Conservation (phyloP, 1,140 invertebrate genomes). For the Drosophila lini region DNA sequence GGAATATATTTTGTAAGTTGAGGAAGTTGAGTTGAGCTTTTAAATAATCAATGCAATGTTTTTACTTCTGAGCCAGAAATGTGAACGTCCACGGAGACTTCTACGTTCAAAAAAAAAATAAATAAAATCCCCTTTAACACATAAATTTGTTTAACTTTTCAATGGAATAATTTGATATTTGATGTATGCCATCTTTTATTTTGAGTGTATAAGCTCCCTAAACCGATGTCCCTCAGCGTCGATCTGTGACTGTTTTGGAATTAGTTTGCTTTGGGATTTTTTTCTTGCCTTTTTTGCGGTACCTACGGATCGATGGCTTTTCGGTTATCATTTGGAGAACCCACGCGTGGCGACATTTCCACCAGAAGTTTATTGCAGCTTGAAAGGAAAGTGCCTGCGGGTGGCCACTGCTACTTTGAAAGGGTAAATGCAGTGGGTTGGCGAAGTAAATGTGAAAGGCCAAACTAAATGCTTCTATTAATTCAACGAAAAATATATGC, state of each 20-base stretch:
- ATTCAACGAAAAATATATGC: not conserved
- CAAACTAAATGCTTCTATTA: not conserved
- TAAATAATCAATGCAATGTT: not conserved
- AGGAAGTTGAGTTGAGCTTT: not conserved
- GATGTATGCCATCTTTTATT: not conserved
- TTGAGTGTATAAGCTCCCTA: slow-evolving; percentile 2
- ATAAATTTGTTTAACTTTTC: too few relatives aligned
- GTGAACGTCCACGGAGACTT: too few relatives aligned
- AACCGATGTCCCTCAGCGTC: slow-evolving; percentile 1
- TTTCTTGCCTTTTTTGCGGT: slow-evolving; percentile 36
- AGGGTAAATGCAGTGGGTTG: slow-evolving; percentile 29
- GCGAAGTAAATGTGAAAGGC: slow-evolving; percentile 14
- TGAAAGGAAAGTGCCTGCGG: slow-evolving; percentile 60
- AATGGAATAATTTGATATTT: not conserved
- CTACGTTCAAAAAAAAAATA: too few relatives aligned
- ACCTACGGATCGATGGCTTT: slow-evolving; percentile 66
- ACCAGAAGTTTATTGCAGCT: slow-evolving; percentile 32
- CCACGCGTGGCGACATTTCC: slow-evolving; percentile 72
- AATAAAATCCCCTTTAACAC: too few relatives aligned
- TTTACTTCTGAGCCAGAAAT: not conserved
- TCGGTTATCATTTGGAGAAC: slow-evolving; percentile 73
- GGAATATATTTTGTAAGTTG: not conserved
- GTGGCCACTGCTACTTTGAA: slow-evolving; percentile 38
- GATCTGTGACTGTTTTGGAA: slow-evolving; percentile 35
- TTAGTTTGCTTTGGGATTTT: slow-evolving; percentile 31